Conservation (phyloP, 2,888 invertebrate species). For the Andrena fulva region DNA sequence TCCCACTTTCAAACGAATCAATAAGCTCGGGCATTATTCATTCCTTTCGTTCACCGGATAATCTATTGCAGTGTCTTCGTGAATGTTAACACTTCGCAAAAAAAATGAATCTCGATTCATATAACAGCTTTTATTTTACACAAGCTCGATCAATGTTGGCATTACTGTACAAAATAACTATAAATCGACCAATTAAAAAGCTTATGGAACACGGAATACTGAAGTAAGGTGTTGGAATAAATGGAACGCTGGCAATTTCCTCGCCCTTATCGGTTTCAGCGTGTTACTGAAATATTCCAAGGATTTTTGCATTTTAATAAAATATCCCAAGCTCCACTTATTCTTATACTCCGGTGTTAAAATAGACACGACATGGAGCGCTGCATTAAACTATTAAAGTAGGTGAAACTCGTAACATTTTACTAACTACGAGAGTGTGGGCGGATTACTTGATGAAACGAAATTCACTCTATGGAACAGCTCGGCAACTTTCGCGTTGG, state of each 20-base stretch:
- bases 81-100: not conserved
- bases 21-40: constrained; percentile 16
- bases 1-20: constrained; percentile 12
- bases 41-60: not conserved
- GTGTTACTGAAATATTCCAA: too few relatives aligned
- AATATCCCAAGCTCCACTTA: too few relatives aligned
- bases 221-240: too few relatives aligned
- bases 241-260: too few relatives aligned
- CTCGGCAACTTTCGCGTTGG: constrained; percentile 53
- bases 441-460: constrained; percentile 51
- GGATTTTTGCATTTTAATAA: too few relatives aligned
- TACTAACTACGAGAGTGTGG: constrained; percentile 13
- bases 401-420: not conserved
- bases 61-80: not conserved
- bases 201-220: too few relatives aligned
- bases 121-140: not conserved
- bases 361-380: too few relatives aligned
- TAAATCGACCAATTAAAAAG: too few relatives aligned
- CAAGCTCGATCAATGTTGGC: not conserved
- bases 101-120: not conserved
- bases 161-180: too few relatives aligned
- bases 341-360: too few relatives aligned
- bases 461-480: constrained; percentile 42
- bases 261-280: too few relatives aligned
- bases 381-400: too few relatives aligned